Conservation (phyloP, 2,888 invertebrate genomes). For the Zelleria hepariella region DNA sequence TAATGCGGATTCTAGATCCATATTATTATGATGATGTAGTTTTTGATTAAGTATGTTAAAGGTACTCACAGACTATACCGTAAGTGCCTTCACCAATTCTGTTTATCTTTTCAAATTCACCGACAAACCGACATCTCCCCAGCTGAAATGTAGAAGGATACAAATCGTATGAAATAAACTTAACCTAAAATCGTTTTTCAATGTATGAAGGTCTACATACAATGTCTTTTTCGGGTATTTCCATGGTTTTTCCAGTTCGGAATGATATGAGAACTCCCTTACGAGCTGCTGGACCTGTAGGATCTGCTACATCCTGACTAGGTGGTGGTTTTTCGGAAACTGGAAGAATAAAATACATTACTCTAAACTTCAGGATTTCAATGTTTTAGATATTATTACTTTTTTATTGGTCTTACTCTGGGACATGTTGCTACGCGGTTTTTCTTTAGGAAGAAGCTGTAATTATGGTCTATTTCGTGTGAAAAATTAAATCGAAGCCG, state of each 20-base stretch:
- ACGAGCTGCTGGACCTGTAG: slow-evolving; percentile 83
- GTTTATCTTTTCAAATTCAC: slow-evolving; percentile 97
- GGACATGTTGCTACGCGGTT: slow-evolving; percentile 28
- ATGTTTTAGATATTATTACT: neutral
- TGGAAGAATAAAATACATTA: slow-evolving; percentile 22
- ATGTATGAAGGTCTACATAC: neutral
- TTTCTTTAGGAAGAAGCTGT: too few relatives aligned
- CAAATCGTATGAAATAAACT: neutral
- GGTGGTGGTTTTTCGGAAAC: slow-evolving; percentile 54
- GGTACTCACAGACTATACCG: slow-evolving; percentile 92
- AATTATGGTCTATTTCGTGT: too few relatives aligned
- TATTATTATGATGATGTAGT: too few relatives aligned
- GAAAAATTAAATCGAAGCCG: too few relatives aligned
- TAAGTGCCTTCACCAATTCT: slow-evolving; percentile 98
- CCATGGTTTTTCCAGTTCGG: slow-evolving; percentile 85
- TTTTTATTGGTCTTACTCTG: slow-evolving; percentile 37
- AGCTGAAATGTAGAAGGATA: slow-evolving; percentile 66
- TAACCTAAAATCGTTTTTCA: neutral
- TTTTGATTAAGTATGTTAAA: too few relatives aligned
- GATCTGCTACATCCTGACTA: slow-evolving; percentile 73
- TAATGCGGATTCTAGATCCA: too few relatives aligned
- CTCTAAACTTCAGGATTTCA: neutral
- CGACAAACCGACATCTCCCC: slow-evolving; percentile 92
- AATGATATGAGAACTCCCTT: slow-evolving; percentile 87
- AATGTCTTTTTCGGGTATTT: slow-evolving; percentile 77